Percentiles rank a stretch among this genome's conserved stretches.
Conservation (phyloP, 2,888 invertebrate genomes). For the Parnassius orleans region DNA sequence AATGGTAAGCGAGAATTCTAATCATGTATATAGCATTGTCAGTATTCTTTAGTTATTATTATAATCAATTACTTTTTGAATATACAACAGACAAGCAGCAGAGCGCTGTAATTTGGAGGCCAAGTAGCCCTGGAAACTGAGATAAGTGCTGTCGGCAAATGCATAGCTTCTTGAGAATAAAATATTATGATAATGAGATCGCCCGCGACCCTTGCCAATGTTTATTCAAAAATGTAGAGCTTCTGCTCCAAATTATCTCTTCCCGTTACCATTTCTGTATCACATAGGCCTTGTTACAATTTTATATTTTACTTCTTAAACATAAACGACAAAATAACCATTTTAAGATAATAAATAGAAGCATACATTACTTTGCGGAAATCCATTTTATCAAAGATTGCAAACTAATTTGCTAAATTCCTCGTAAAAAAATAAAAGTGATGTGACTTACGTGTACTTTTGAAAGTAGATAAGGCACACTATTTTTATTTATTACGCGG, state of each 20-base stretch:
- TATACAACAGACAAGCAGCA: conserved; percentile 4
- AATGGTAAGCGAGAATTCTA: too few relatives aligned
- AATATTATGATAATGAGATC: conserved; percentile 28
- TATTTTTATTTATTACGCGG: too few relatives aligned
- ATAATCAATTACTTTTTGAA: conserved; percentile 10
- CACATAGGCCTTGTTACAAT: background rate
- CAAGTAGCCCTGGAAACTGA: conserved; percentile 18
- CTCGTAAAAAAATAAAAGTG: too few relatives aligned
- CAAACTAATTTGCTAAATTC: too few relatives aligned
- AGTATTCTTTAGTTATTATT: background rate
- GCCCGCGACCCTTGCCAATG: conserved; percentile 22
- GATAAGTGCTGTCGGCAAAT: conserved; percentile 25
- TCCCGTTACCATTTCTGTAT: conserved; percentile 1
- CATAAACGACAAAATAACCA: too few relatives aligned
- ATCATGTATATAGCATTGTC: too few relatives aligned
- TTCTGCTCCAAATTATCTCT: conserved; percentile 13
- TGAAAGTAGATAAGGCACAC: too few relatives aligned
- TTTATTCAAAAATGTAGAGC: conserved; percentile 15
- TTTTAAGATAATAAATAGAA: too few relatives aligned
- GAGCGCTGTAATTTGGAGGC: conserved; percentile 19
- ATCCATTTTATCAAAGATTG: too few relatives aligned
- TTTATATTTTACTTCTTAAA: background rate
- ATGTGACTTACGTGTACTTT: too few relatives aligned
- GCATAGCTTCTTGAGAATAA: conserved; percentile 26
- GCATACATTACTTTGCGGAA: too few relatives aligned